Evolutionary conservation across 2,113 vertebrate genomes (phyloP).

Genomic region (Pseudopipra pipra): DNA sequence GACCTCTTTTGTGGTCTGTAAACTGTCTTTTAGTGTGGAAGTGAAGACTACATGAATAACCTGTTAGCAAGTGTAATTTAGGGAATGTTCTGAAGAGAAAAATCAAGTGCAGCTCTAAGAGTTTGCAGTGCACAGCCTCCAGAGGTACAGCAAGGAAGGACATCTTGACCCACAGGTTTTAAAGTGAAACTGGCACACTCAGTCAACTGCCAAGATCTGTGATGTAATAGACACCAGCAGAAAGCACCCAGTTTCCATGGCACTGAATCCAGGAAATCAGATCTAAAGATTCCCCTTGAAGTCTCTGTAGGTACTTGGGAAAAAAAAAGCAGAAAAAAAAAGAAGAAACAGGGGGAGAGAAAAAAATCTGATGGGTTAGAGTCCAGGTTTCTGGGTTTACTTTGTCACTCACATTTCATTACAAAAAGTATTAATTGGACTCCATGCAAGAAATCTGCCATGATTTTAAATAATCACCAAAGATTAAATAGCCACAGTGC

Average conservation of each 20-base stretch:
- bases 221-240: background rate
- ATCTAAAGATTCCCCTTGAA: background rate
- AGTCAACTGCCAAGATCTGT: background rate
- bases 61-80: background rate
- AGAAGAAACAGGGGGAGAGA: background rate
- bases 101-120: background rate
- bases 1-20: background rate
- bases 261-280: background rate
- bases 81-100: background rate
- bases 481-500: background rate
- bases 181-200: background rate
- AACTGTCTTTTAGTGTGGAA: background rate
- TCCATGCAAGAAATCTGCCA: background rate
- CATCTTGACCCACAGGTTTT: background rate
- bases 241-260: background rate
- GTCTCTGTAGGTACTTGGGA: background rate
- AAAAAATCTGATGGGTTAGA: background rate
- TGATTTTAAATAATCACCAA: background rate
- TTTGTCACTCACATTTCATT: background rate
- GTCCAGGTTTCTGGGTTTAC: background rate
- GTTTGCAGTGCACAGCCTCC: background rate
- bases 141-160: background rate
- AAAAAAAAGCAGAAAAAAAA: background rate
- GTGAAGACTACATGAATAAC: background rate
- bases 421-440: background rate